Evolutionary conservation across 2,113 vertebrate genomes (phyloP).

Genomic region (Lonchura striata): DNA sequence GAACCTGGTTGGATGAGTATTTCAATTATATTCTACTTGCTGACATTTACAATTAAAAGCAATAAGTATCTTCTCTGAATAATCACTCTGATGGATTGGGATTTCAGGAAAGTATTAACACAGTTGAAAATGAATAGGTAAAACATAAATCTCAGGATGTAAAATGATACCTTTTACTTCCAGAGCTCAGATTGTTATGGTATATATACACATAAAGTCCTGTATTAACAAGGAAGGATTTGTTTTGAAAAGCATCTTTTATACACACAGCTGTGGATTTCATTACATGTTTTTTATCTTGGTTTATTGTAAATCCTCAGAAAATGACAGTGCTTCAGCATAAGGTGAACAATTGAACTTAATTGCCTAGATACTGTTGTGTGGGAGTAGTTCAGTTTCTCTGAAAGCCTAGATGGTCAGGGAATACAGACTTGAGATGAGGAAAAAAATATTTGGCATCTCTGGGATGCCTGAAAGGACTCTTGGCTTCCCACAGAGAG

Average conservation of each 20-base stretch:
- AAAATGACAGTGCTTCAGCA: neutral
- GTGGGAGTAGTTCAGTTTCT: neutral
- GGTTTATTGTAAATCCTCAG: conserved; percentile 5
- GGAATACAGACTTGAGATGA: neutral
- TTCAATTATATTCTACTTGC: conserved; percentile 20
- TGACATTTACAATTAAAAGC: conserved; percentile 12
- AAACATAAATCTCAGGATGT: conserved; percentile 9
- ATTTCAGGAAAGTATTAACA: conserved; percentile 12
- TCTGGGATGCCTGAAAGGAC: neutral
- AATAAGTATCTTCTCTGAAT: neutral
- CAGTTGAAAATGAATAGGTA: conserved; percentile 36
- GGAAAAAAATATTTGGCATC: neutral
- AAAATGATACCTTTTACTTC: conserved; percentile 22
- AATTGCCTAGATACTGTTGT: neutral
- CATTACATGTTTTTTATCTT: neutral
- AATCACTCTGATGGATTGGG: neutral
- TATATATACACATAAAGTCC: neutral
- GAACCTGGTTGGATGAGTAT: neutral
- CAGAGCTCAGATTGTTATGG: neutral
- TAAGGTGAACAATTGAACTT: neutral
- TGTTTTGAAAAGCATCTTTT: conserved; percentile 8
- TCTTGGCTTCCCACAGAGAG: neutral
- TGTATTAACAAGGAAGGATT: conserved; percentile 21
- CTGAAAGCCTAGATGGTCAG: neutral
- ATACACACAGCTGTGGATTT: conserved; percentile 18